phyloP scores from a whole-genome alignment of 2,888 invertebrate species.

The Lamproptera curius region DNA sequence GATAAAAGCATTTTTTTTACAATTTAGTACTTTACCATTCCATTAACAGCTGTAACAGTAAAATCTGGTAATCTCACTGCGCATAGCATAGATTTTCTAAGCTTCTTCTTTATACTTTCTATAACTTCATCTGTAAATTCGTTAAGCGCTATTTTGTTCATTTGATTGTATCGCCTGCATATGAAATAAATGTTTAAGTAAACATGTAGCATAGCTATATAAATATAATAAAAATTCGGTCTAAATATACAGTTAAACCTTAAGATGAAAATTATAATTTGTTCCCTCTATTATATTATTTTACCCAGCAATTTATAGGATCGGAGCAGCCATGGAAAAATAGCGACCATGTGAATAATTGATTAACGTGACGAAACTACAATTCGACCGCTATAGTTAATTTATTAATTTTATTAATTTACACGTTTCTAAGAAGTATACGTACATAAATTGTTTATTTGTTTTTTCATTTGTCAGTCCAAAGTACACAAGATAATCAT shows the following conservation, averaged over 20 bases:
- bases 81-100: constrained; percentile 30
- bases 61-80: constrained; percentile 29
- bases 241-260: too few species aligned
- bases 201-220: too few species aligned
- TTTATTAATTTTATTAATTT: too few species aligned
- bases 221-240: too few species aligned
- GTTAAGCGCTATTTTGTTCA: constrained; percentile 40
- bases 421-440: constrained; percentile 19
- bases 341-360: too few species aligned
- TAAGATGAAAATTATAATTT: too few species aligned
- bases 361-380: too few species aligned
- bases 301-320: too few species aligned
- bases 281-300: too few species aligned
- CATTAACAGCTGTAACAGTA: constrained; percentile 24
- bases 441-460: constrained; percentile 39
- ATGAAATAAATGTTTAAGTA: not conserved
- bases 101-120: constrained; percentile 31
- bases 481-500: constrained; percentile 50
- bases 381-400: too few species aligned
- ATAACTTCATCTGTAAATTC: constrained; percentile 42
- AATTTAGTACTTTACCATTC: constrained; percentile 26
- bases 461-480: constrained; percentile 26
- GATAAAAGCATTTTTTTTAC: not conserved
- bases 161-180: constrained; percentile 48
- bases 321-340: too few species aligned